Percentiles rank a stretch among this genome's conserved stretches.
Conservation (phyloP, 2,113 vertebrate species). For the Cephalopterus ornatus region DNA sequence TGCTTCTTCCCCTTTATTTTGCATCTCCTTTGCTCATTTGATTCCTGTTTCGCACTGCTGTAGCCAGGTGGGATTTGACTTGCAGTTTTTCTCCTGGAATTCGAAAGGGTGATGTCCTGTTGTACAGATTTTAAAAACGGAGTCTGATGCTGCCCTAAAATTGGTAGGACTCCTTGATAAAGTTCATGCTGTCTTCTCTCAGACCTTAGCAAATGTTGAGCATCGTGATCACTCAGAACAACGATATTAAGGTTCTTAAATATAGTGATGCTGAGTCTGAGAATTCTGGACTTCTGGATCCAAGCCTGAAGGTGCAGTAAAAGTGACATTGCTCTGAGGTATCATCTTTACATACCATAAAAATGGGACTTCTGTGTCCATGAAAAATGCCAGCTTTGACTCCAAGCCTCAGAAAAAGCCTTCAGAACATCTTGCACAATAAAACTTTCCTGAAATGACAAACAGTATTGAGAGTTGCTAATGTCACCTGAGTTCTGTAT, state of each 20-base stretch:
- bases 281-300: not conserved
- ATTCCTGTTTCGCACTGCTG: not conserved
- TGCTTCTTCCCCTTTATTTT: not conserved
- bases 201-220: not conserved
- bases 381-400: not conserved
- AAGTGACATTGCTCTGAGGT: not conserved
- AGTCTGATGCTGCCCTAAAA: not conserved
- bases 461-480: not conserved
- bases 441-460: not conserved
- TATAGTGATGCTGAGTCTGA: not conserved
- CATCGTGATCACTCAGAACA: fast-evolving
- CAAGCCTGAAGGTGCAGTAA: not conserved
- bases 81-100: not conserved
- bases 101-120: not conserved
- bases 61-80: not conserved
- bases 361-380: not conserved
- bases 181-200: not conserved
- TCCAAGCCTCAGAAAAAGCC: not conserved
- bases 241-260: not conserved
- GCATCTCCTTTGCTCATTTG: not conserved
- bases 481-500: not conserved
- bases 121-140: not conserved
- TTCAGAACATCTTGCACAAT: not conserved
- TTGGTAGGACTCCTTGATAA: not conserved
- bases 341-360: not conserved